Conservation (phyloP, 1,140 invertebrate genomes). For the Trachymyrmex septentrionalis region DNA sequence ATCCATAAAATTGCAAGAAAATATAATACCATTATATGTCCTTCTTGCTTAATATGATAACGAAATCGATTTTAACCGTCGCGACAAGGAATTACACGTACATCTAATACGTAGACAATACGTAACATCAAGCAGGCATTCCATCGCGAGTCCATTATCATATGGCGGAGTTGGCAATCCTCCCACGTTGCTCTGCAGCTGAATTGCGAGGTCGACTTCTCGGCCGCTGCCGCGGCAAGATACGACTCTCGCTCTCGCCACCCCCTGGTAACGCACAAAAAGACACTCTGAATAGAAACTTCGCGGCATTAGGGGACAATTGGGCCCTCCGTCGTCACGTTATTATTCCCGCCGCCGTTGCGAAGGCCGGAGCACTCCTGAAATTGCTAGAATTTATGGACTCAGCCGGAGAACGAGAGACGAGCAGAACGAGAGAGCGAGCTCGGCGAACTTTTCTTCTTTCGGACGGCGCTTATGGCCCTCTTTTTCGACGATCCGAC, state of each 20-base stretch:
- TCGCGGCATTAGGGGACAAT: constrained; percentile 79
- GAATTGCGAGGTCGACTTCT: constrained; percentile 75
- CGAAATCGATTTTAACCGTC: constrained; percentile 18
- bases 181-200: constrained; percentile 72
- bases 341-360: constrained; percentile 75
- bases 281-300: constrained; percentile 78
- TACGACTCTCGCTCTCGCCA: constrained; percentile 76
- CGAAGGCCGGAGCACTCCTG: constrained; percentile 69
- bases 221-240: constrained; percentile 70
- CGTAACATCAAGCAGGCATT: constrained; percentile 67
- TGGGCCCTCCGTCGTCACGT: constrained; percentile 77
- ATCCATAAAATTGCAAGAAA: neutral
- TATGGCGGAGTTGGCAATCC: constrained; percentile 76
- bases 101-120: constrained; percentile 56
- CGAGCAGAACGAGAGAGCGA: constrained; percentile 54
- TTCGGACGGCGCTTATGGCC: constrained; percentile 63
- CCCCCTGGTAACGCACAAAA: constrained; percentile 76
- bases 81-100: constrained; percentile 23
- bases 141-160: constrained; percentile 75
- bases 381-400: constrained; percentile 79
- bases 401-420: constrained; percentile 51
- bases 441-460: constrained; percentile 74
- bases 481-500: constrained; percentile 59
- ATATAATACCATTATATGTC: neutral
- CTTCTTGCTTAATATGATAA: neutral